Evolutionary conservation across 2,797 vertebrate species (phyloP).

Genomic region (Fundulus diaphanus): DNA sequence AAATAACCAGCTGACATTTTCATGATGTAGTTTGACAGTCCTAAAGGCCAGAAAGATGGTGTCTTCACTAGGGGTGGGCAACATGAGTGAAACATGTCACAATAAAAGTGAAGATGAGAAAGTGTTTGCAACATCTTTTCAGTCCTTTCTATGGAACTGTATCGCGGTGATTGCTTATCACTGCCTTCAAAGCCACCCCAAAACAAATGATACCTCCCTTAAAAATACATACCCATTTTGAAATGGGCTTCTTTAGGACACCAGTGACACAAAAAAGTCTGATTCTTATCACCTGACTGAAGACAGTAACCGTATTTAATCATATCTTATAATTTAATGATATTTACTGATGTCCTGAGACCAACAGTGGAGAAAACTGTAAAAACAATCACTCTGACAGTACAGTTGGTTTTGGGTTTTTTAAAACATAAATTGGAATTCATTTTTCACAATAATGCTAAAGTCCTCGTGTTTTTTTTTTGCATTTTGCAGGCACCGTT

Average conservation of each 20-base stretch:
- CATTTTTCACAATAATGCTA: background rate
- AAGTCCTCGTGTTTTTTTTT: background rate
- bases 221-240: background rate
- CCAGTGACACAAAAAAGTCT: background rate
- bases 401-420: background rate
- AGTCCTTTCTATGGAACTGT: no score
- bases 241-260: background rate
- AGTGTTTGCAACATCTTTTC: no score
- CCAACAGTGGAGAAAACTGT: background rate
- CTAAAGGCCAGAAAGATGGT: no score
- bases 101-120: no score
- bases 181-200: no score
- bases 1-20: background rate
- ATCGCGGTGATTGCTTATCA: no score
- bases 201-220: no score
- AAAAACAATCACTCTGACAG: background rate
- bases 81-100: no score
- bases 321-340: background rate
- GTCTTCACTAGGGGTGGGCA: no score
- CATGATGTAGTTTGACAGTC: background rate
- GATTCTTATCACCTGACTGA: background rate
- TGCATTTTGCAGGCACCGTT: constrained; percentile 53
- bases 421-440: background rate
- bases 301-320: background rate
- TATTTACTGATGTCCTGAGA: background rate